Evolutionary conservation across 2,888 invertebrate genomes (phyloP).

Genomic region (Plemyria rubiginata): DNA sequence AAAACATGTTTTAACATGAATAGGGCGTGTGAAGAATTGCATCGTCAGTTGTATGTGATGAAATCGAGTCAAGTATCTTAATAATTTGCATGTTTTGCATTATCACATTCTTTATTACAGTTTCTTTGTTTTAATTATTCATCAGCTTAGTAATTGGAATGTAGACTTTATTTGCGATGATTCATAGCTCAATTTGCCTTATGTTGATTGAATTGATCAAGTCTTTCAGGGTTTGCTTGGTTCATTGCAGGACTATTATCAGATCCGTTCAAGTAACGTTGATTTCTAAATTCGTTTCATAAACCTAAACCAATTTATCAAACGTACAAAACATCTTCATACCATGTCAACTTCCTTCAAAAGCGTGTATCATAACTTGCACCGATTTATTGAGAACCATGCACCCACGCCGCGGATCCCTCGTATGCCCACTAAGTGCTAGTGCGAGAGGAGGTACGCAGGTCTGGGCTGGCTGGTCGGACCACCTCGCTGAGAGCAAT

Average conservation of each 20-base stretch:
- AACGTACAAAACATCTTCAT: slow-evolving; percentile 37
- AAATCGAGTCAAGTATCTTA: background rate
- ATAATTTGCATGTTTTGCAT: background rate
- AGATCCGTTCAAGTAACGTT: background rate
- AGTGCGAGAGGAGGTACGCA: slow-evolving; percentile 18
- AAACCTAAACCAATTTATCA: slow-evolving; percentile 41
- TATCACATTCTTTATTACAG: background rate
- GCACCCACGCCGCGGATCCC: slow-evolving; percentile 23
- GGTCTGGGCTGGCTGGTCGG: slow-evolving; percentile 34
- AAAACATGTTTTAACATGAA: background rate
- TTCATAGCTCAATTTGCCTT: background rate
- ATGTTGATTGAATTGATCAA: slow-evolving; percentile 9
- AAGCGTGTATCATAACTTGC: slow-evolving; percentile 34
- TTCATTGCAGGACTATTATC: slow-evolving; percentile 8
- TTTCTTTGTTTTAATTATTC: background rate
- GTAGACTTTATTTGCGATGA: no score
- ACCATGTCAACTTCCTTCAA: slow-evolving; percentile 43
- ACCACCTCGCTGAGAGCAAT: slow-evolving; percentile 46
- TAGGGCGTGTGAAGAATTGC: background rate
- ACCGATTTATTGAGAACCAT: slow-evolving; percentile 29
- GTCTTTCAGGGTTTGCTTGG: background rate
- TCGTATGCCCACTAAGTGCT: slow-evolving; percentile 8
- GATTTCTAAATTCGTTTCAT: slow-evolving; percentile 18
- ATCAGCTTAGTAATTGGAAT: no score
- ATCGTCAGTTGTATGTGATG: background rate